Conservation (phyloP, 2,888 invertebrate genomes). For the Dolichomitus sp. region DNA sequence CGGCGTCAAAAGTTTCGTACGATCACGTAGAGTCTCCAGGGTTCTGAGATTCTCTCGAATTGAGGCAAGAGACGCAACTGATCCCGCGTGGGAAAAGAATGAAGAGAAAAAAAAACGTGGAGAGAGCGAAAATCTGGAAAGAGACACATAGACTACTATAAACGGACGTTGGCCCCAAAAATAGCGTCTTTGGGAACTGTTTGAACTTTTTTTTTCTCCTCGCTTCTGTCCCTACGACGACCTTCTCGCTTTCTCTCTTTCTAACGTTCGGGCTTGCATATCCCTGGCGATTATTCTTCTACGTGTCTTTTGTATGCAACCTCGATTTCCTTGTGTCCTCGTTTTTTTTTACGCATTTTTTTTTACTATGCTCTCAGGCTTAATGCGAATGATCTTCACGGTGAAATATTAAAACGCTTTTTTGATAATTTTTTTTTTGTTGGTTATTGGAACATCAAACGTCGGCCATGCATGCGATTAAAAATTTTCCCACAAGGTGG, state of each 20-base stretch:
- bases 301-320: constrained; percentile 45
- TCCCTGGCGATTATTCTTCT: constrained; percentile 69
- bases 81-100: constrained; percentile 53
- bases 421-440: constrained; percentile 9
- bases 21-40: constrained; percentile 68
- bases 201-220: constrained; percentile 72
- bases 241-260: constrained; percentile 62
- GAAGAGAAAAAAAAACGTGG: constrained; percentile 50
- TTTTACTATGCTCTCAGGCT: not conserved
- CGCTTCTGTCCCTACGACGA: constrained; percentile 54
- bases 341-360: constrained; percentile 41
- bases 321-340: constrained; percentile 40
- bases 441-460: not conserved
- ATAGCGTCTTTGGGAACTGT: constrained; percentile 70
- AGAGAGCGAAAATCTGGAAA: constrained; percentile 66
- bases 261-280: constrained; percentile 26
- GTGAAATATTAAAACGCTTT: constrained; percentile 39
- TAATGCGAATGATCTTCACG: constrained; percentile 54
- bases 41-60: constrained; percentile 73
- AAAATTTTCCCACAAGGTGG: constrained; percentile 49
- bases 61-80: constrained; percentile 57
- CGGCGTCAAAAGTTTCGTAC: constrained; percentile 77
- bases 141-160: constrained; percentile 65
- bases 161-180: constrained; percentile 71
- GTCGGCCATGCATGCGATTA: not conserved